Conservation (phyloP, 2,888 invertebrate genomes). For the Adelphocoris suturalis region DNA sequence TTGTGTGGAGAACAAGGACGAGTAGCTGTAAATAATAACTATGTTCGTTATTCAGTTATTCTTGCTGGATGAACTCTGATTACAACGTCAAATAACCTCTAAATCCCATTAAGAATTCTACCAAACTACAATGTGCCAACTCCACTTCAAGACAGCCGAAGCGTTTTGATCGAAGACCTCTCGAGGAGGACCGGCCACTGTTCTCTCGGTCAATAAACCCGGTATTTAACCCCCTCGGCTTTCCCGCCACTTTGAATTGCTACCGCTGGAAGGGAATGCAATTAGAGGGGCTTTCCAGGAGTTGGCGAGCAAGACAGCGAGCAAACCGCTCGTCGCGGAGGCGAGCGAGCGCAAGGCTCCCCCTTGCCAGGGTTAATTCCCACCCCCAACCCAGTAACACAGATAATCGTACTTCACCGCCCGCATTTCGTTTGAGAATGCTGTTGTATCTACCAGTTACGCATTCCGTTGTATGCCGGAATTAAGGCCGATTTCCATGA, state of each 20-base stretch:
- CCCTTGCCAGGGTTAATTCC: not conserved
- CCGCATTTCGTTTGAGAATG: too few species aligned
- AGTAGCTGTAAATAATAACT: too few species aligned
- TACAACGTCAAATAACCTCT: not conserved
- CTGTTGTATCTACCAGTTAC: too few species aligned
- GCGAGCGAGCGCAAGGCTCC: not conserved
- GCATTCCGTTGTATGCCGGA: too few species aligned
- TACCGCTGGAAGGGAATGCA: not conserved
- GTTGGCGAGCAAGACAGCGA: too few species aligned
- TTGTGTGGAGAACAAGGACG: too few species aligned
- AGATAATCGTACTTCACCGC: too few species aligned
- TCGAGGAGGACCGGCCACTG: not conserved
- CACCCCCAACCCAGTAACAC: not conserved
- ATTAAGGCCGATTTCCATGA: too few species aligned
- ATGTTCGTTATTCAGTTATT: too few species aligned
- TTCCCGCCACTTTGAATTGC: not conserved
- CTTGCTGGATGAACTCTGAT: not conserved
- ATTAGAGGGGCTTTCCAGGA: not conserved
- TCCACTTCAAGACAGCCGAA: constrained; percentile 25
- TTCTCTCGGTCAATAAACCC: constrained; percentile 20
- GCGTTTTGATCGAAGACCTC: constrained; percentile 12
- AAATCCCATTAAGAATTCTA: not conserved
- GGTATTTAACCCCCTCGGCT: not conserved
- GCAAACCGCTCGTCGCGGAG: not conserved
- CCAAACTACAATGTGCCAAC: not conserved